These are phyloP conservation scores for Cheilosia soror DNA, from an alignment of 2,888 invertebrate species.

Conservation along the genomic window DNA sequence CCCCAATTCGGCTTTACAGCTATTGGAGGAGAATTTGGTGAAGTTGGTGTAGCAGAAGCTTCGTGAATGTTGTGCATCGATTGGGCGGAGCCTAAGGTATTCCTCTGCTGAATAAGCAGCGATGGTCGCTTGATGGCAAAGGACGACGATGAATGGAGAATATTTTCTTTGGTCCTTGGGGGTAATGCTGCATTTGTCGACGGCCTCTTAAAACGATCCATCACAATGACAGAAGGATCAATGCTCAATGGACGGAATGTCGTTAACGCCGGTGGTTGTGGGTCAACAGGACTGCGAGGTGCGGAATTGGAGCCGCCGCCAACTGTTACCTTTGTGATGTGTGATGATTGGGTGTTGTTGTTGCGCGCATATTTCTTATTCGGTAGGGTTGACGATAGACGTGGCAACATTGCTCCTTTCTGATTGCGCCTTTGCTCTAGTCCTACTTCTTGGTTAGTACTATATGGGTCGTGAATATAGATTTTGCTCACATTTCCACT, in stretches of 20 bases:
- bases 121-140: slow-evolving; percentile 82
- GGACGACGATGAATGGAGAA: slow-evolving; percentile 81
- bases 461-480: slow-evolving; percentile 59
- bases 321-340: slow-evolving; percentile 51
- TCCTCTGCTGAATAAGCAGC: slow-evolving; percentile 77
- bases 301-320: slow-evolving; percentile 33
- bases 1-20: slow-evolving; percentile 83
- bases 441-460: slow-evolving; percentile 30
- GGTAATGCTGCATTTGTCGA: slow-evolving; percentile 33
- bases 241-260: slow-evolving; percentile 67
- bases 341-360: slow-evolving; percentile 33
- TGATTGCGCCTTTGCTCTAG: slow-evolving; percentile 72
- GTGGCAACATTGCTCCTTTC: slow-evolving; percentile 60
- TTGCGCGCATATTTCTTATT: slow-evolving; percentile 52
- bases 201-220: slow-evolving; percentile 70
- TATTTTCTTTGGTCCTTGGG: slow-evolving; percentile 69
- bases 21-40: slow-evolving; percentile 31
- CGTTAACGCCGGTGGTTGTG: slow-evolving; percentile 39
- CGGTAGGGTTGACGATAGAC: slow-evolving; percentile 66
- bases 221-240: slow-evolving; percentile 42
- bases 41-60: slow-evolving; percentile 75
- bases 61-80: slow-evolving; percentile 82
- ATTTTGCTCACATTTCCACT: slow-evolving; percentile 69
- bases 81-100: slow-evolving; percentile 79
- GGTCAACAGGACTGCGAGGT: slow-evolving; percentile 42